Conservation (phyloP, 2,113 vertebrate genomes). For the Alethe diademata region DNA sequence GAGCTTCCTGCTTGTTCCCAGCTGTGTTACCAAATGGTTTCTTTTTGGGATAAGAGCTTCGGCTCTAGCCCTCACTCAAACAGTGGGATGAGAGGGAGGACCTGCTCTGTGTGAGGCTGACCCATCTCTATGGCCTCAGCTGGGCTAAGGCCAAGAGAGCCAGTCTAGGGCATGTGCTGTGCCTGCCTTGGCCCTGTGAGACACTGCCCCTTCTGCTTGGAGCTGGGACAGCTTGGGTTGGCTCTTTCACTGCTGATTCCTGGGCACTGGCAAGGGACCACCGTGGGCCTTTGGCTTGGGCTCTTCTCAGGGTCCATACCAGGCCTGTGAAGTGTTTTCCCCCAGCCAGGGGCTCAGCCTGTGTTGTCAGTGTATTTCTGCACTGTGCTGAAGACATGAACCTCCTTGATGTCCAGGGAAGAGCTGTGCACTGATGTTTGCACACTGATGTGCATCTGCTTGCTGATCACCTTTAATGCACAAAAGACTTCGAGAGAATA, state of each 20-base stretch:
- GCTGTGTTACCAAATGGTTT: not conserved
- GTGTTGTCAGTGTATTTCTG: not conserved
- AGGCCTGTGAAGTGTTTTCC: not conserved
- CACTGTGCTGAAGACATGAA: not conserved
- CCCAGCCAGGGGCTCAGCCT: not conserved
- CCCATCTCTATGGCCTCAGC: not conserved
- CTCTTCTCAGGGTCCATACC: not conserved
- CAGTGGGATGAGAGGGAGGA: not conserved
- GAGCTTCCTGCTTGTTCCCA: not conserved
- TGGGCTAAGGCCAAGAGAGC: not conserved
- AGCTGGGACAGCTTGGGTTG: not conserved
- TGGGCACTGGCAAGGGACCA: rapidly evolving
- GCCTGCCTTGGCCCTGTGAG: not conserved
- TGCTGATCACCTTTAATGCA: not conserved
- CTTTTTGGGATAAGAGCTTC: not conserved
- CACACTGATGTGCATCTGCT: not conserved
- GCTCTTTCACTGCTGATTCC: not conserved
- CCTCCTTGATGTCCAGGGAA: not conserved
- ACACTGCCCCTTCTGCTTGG: not conserved
- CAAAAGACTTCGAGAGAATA: not conserved
- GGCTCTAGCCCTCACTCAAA: not conserved
- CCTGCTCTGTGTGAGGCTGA: not conserved
- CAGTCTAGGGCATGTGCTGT: not conserved
- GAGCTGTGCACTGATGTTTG: not conserved
- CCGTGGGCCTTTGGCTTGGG: not conserved